A percentile compares a stretch with the other conserved stretches of the same genome.
phyloP scores from a whole-genome alignment of 2,797 vertebrate species.

The Delichon dasypus region DNA sequence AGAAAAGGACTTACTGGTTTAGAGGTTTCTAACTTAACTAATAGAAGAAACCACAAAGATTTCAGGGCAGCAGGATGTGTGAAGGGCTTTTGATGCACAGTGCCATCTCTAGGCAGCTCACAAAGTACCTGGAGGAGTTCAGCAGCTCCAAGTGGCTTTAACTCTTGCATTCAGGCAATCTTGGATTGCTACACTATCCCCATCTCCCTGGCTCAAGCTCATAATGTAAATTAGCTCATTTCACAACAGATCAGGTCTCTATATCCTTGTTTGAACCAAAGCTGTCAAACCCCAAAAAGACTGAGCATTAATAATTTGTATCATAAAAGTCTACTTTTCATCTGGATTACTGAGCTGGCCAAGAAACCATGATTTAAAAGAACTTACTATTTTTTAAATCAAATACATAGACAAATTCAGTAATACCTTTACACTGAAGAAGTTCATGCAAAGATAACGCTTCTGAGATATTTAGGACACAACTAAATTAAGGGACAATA shows the following conservation, averaged over 20 bases:
- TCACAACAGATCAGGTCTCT: background rate
- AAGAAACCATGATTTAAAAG: background rate
- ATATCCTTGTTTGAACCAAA: background rate
- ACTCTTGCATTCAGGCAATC: background rate
- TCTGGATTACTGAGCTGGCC: background rate
- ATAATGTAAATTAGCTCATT: background rate
- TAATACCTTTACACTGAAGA: background rate
- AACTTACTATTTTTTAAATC: background rate
- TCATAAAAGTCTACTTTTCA: background rate
- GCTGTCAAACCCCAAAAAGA: background rate
- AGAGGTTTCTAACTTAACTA: slow-evolving; percentile 35
- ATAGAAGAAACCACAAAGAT: background rate
- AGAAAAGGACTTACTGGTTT: slow-evolving; percentile 10
- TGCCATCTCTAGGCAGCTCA: background rate
- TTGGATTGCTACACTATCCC: background rate
- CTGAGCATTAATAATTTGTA: background rate
- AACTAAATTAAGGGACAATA: background rate
- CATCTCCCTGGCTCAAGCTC: background rate
- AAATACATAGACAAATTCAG: background rate
- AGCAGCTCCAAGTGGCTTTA: background rate
- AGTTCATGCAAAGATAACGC: background rate
- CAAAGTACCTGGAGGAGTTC: background rate
- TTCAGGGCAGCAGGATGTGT: background rate
- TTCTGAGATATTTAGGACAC: background rate
- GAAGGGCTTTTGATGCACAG: slow-evolving; percentile 3